Evolutionary conservation across 2,888 invertebrate species (phyloP).

Genomic region (Brachyptera putata): DNA sequence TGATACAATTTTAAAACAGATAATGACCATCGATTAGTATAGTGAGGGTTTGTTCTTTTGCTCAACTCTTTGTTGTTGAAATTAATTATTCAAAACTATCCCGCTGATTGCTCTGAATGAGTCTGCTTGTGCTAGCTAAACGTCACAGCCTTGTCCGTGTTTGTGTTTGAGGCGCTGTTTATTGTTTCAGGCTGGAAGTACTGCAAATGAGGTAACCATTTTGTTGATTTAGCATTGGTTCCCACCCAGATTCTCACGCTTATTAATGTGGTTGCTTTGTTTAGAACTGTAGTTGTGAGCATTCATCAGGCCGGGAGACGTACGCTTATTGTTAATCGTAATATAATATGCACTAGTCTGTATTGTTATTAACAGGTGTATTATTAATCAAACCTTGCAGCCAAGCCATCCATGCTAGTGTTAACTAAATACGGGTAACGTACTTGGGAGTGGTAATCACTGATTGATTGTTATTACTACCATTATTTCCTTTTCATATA

Average conservation of each 20-base stretch:
- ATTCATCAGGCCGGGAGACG: background rate
- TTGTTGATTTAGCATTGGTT: slow-evolving; percentile 24
- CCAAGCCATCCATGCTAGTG: slow-evolving; percentile 19
- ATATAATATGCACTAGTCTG: background rate
- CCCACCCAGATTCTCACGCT: background rate
- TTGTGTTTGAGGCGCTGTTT: slow-evolving; percentile 44
- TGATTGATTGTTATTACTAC: no score
- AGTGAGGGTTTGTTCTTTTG: no score
- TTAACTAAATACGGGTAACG: slow-evolving; percentile 12
- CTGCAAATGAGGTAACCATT: slow-evolving; percentile 62
- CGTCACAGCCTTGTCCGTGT: slow-evolving; percentile 27
- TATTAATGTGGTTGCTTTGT: slow-evolving; percentile 9
- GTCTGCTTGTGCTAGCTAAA: no score
- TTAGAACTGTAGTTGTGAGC: background rate
- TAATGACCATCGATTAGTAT: no score
- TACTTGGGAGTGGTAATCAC: no score
- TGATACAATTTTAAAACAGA: no score
- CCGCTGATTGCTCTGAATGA: no score
- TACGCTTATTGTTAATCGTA: no score
- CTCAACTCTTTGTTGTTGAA: no score
- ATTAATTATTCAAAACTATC: no score
- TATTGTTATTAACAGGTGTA: background rate
- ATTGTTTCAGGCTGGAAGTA: slow-evolving; percentile 67
- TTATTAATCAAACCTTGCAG: background rate
- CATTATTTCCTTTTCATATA: no score